phyloP scores from a whole-genome alignment of 1,140 invertebrate species.

The Drosophila kanapiae region DNA sequence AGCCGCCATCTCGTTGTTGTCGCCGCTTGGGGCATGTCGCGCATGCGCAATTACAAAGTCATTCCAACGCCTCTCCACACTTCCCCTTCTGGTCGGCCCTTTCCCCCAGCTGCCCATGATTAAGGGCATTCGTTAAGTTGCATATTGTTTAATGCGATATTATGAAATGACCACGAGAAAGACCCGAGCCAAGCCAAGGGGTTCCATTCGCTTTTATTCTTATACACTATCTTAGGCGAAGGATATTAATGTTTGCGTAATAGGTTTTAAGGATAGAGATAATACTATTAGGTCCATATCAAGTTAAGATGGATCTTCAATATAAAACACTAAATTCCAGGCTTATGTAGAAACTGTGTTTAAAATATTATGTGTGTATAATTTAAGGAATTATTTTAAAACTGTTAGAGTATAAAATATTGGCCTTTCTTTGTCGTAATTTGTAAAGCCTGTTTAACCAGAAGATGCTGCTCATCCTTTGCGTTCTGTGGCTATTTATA shows the following conservation, averaged over 20 bases:
- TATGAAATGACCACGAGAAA: conserved; percentile 59
- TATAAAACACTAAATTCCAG: background rate
- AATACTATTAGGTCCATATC: background rate
- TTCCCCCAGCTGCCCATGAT: conserved; percentile 50
- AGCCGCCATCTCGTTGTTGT: conserved; percentile 46
- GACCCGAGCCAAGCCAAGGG: background rate
- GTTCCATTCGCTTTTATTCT: conserved; percentile 25
- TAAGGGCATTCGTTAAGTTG: conserved; percentile 71
- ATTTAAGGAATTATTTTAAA: no score
- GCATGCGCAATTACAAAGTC: conserved; percentile 77
- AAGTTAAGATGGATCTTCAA: background rate
- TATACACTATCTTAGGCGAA: background rate
- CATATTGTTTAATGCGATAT: conserved; percentile 68
- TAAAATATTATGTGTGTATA: no score
- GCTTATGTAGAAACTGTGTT: no score
- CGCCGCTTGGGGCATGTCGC: conserved; percentile 67
- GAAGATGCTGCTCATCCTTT: conserved; percentile 48
- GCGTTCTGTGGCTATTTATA: conserved; percentile 57
- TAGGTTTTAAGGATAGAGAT: no score
- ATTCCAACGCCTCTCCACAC: conserved; percentile 28
- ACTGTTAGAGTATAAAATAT: background rate
- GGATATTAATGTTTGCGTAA: background rate
- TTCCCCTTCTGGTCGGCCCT: conserved; percentile 3
- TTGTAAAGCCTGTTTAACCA: conserved; percentile 44
- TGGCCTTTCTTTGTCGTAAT: conserved; percentile 29